Evolutionary conservation across 1,140 invertebrate species (phyloP).

Genomic region (Drosophila murphyi): DNA sequence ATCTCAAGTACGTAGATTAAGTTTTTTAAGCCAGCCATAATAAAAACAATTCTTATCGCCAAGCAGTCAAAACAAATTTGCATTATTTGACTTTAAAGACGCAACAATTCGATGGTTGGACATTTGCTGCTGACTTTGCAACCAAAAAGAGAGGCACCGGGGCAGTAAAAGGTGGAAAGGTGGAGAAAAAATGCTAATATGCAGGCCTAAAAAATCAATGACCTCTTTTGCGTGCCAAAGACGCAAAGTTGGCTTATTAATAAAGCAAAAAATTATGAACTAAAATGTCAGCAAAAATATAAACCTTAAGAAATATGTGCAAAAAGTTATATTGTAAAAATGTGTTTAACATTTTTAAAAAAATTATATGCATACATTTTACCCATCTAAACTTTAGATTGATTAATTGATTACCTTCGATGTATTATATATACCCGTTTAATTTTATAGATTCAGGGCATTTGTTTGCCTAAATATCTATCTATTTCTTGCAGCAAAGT

Average conservation of each 20-base stretch:
- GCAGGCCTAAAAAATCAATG: constrained; percentile 59
- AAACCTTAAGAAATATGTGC: constrained; percentile 19
- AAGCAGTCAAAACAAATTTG: constrained; percentile 35
- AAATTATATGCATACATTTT: background rate
- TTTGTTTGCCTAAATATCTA: too few relatives aligned
- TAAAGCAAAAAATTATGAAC: constrained; percentile 27
- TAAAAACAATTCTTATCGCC: constrained; percentile 2
- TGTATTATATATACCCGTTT: too few relatives aligned
- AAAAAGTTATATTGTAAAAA: constrained; percentile 14
- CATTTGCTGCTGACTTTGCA: constrained; percentile 18
- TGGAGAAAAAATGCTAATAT: background rate
- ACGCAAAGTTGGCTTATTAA: constrained; percentile 70
- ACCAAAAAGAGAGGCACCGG: background rate
- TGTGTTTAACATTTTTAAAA: constrained; percentile 19
- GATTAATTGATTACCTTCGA: too few relatives aligned
- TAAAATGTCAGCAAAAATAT: constrained; percentile 16
- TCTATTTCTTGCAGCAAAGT: too few relatives aligned
- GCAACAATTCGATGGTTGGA: constrained; percentile 18
- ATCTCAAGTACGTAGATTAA: constrained; percentile 12
- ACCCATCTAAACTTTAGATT: background rate
- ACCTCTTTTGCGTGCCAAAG: constrained; percentile 62
- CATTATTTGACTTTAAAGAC: constrained; percentile 35
- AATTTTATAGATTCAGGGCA: too few relatives aligned
- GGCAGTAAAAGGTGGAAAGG: background rate
- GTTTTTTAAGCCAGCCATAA: background rate